These are phyloP conservation scores for Nasua narica DNA, from an alignment of 2,797 vertebrate genomes.

Conservation along the genomic window DNA sequence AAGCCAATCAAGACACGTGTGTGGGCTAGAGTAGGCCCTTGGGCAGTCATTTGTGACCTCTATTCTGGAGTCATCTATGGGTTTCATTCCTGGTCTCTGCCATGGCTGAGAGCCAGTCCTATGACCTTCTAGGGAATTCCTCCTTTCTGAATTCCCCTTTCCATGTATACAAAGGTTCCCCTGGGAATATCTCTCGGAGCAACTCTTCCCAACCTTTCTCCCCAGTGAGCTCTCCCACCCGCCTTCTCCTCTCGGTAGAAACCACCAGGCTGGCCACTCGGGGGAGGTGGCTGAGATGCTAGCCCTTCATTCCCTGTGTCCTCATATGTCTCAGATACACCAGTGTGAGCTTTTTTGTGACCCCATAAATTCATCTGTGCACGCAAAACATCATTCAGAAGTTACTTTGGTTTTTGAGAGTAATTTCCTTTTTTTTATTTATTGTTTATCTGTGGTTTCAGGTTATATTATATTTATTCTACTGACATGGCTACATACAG, in stretches of 20 bases:
- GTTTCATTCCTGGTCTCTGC: background rate
- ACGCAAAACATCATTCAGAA: background rate
- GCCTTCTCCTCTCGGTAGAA: background rate
- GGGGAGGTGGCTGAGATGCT: too few species aligned
- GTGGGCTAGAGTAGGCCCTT: background rate
- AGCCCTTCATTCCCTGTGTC: background rate
- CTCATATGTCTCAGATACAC: background rate
- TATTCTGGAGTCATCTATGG: background rate
- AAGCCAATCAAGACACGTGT: background rate
- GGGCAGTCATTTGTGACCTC: background rate
- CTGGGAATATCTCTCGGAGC: background rate
- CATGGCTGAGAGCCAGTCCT: background rate
- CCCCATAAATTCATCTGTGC: background rate
- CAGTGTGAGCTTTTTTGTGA: background rate
- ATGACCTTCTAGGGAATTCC: background rate
- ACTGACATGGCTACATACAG: background rate
- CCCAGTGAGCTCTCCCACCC: rapidly evolving
- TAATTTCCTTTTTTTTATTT: background rate
- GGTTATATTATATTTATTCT: background rate
- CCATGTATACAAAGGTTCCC: background rate
- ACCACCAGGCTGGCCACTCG: too few species aligned
- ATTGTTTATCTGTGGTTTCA: background rate
- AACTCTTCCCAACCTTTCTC: background rate
- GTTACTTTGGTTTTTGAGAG: background rate
- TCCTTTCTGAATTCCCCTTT: background rate